phyloP scores from a whole-genome alignment of 2,113 vertebrate species.

The Heterochromis multidens region DNA sequence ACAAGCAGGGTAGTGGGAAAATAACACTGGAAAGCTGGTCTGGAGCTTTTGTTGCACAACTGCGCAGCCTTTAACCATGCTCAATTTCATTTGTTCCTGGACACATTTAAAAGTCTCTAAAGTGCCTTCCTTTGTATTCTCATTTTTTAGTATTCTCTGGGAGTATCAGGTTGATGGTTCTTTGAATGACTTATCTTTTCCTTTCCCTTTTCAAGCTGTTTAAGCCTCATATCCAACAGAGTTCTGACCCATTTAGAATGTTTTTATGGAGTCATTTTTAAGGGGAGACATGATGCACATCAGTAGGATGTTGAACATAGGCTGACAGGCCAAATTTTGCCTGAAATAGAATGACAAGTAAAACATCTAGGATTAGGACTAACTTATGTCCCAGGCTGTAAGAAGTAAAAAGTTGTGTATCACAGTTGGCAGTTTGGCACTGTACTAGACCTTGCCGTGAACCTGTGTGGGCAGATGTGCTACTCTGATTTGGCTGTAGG shows the following conservation, averaged over 20 bases:
- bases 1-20: conserved; percentile 15
- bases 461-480: conserved; percentile 67
- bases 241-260: conserved; percentile 60
- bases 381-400: conserved; percentile 46
- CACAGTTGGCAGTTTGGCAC: conserved; percentile 32
- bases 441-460: conserved; percentile 39
- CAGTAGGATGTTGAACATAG: conserved; percentile 26
- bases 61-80: conserved; percentile 2
- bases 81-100: conserved; percentile 30
- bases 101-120: neutral
- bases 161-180: conserved; percentile 26
- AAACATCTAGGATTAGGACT: conserved; percentile 37
- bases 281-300: conserved; percentile 38
- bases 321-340: conserved; percentile 48
- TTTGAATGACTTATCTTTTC: conserved; percentile 25
- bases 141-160: conserved; percentile 23
- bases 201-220: conserved; percentile 21
- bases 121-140: neutral
- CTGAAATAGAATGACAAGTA: conserved; percentile 48
- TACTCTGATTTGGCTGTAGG: conserved; percentile 54
- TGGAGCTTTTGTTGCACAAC: conserved; percentile 28
- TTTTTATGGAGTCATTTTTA: conserved; percentile 45
- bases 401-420: conserved; percentile 50
- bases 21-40: neutral
- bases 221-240: conserved; percentile 41